These are phyloP conservation scores for Hemitrygon akajei DNA, from an alignment of 2,797 vertebrate genomes.

Conservation along the genomic window DNA sequence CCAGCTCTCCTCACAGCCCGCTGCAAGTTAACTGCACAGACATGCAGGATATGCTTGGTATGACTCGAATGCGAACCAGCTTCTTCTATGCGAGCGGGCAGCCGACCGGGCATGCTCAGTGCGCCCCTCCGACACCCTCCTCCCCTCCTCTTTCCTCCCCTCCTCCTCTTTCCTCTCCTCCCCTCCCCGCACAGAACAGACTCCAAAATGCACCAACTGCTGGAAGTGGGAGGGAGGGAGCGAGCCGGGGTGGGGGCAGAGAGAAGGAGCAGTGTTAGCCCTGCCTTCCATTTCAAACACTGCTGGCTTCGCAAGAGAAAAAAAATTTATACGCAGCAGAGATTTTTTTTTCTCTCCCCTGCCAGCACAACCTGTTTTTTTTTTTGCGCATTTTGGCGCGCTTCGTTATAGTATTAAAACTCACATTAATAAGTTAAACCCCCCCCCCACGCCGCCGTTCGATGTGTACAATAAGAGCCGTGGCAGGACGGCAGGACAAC, in stretches of 20 bases:
- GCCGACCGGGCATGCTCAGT: constrained; percentile 63
- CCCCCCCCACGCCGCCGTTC: no score
- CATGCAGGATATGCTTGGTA: constrained; percentile 74
- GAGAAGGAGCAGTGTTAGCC: constrained; percentile 44
- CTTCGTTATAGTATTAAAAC: background rate
- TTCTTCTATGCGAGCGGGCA: constrained; percentile 50
- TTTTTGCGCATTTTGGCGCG: background rate
- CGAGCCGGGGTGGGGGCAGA: constrained; percentile 36
- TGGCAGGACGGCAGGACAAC: background rate
- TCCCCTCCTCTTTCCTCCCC: constrained; percentile 8
- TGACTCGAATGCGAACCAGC: constrained; percentile 63
- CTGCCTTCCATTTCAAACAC: constrained; percentile 43
- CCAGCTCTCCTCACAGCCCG: constrained; percentile 82
- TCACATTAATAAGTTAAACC: background rate
- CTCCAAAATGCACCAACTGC: constrained; percentile 48
- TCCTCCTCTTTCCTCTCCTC: constrained; percentile 45
- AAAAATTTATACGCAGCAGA: background rate
- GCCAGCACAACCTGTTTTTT: background rate
- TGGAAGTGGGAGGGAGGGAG: constrained; percentile 42
- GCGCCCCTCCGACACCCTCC: constrained; percentile 60
- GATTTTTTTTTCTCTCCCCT: background rate
- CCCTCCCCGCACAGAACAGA: constrained; percentile 63
- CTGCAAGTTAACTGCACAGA: constrained; percentile 83
- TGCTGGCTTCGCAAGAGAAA: constrained; percentile 39
- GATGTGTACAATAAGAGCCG: no score